These are phyloP conservation scores for Mola mola DNA, from an alignment of 2,113 vertebrate genomes.

Conservation along the genomic window DNA sequence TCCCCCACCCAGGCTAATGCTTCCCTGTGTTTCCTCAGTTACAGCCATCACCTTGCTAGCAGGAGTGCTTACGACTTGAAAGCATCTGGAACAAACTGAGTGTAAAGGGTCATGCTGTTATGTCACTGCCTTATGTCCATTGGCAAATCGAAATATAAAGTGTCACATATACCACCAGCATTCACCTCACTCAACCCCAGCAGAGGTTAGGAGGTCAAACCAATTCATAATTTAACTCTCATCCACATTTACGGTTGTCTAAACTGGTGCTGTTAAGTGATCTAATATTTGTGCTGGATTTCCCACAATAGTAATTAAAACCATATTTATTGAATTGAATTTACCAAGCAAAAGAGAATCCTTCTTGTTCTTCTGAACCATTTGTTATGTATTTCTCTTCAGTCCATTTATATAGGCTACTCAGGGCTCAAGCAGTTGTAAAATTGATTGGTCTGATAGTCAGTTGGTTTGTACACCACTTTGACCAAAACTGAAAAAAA, in stretches of 20 bases:
- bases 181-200: constrained; percentile 55
- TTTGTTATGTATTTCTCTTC: too few species aligned
- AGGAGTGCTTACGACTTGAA: constrained; percentile 52
- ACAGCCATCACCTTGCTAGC: constrained; percentile 40
- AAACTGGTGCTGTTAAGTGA: background rate
- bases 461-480: background rate
- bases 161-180: constrained; percentile 33
- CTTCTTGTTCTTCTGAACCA: too few species aligned
- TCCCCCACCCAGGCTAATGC: background rate
- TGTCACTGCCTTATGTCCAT: constrained; percentile 72
- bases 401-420: too few species aligned
- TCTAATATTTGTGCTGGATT: constrained; percentile 1
- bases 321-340: too few species aligned
- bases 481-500: too few species aligned
- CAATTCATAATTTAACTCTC: constrained; percentile 58
- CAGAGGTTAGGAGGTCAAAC: constrained; percentile 65
- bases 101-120: constrained; percentile 65
- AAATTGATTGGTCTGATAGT: too few species aligned
- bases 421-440: too few species aligned
- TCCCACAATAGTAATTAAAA: too few species aligned
- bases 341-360: too few species aligned
- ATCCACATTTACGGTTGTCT: constrained; percentile 2
- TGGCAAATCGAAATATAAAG: constrained; percentile 46
- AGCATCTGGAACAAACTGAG: constrained; percentile 70
- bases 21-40: constrained; percentile 7